Evolutionary conservation across 2,888 invertebrate genomes (phyloP), one percentile per base, ranked within the genome.

Genomic region (Tiliacea citrago): DNA sequence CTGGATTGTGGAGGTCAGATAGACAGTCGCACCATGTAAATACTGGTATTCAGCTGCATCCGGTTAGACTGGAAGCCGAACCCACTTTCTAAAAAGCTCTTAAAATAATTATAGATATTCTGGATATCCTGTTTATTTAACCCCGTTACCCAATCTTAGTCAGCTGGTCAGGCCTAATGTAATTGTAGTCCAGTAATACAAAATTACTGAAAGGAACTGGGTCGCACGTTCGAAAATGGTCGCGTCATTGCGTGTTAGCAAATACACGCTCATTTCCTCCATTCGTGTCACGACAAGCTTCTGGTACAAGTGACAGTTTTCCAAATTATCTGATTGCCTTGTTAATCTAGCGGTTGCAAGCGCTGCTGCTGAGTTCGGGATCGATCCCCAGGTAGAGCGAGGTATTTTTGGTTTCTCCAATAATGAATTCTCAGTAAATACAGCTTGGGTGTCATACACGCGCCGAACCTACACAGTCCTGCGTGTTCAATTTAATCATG

Each of bases 221-320:
- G 80, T 68, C 82, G 55, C 13, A 12, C 12, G 42, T 49, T 77
- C 62, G 80, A 67, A 80, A 72, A 60, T 13, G 42, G 1, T 60
- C 53, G 35, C 63, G 21, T 65, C 47, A 29, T 78, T 47, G 39
- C 60, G 60, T 78, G 82, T 29, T 35, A 13, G 35, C n/a, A 29
- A 61, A 21, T 42, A 47, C 49, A 9, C 57, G 13, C 39, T 60
- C 55, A 55, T 73, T 82, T 80, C 82, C 78, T 68, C 42, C 12
- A 42, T 67, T 65, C 72, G 58, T 82, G 67, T 24, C 42, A 49
- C 35, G 24, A 12, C 29, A 12, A 35, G 45, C 39, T 82, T 82
- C 82, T 80, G 82, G 80, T 79, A 73, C 76, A 72, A 29, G 29
- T 67, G 51, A 49, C 42, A n/a, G 72, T 29, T 66, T 67, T 29